Percentiles rank a stretch among this genome's conserved stretches.
Conservation (phyloP, 2,797 vertebrate genomes). For the Rhadinocentrus ornatus region DNA sequence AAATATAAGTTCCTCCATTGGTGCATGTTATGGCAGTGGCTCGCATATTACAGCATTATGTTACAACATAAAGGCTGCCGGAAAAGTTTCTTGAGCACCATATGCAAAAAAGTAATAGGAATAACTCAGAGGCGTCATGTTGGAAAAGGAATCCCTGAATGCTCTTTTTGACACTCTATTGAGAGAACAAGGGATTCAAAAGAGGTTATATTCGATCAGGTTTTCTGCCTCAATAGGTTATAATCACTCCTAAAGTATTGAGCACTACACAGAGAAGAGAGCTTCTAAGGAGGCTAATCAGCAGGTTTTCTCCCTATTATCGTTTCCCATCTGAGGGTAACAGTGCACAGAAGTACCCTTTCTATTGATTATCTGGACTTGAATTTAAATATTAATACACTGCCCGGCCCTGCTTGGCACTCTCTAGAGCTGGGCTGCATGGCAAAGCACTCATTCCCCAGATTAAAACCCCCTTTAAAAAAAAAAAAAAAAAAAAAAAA, state of each 20-base stretch:
- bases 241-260: constrained; percentile 98
- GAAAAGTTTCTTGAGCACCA: constrained; percentile 86
- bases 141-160: constrained; percentile 95
- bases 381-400: constrained; percentile 92
- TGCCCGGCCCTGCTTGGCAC: constrained; percentile 80
- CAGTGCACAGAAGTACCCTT: constrained; percentile 85
- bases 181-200: constrained; percentile 99
- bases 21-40: constrained; percentile 93
- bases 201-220: constrained; percentile 98
- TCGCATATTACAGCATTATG: constrained; percentile 95
- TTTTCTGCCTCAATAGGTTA: constrained; percentile 99
- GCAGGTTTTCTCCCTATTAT: constrained; percentile 95
- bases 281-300: constrained; percentile 94
- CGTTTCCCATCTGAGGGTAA: constrained; percentile 89
- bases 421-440: constrained; percentile 83
- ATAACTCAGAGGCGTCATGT: constrained; percentile 90
- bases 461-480: constrained; percentile 79
- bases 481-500: constrained; percentile 51
- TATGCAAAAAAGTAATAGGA: constrained; percentile 91
- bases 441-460: constrained; percentile 87
- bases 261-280: constrained; percentile 93
- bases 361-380: constrained; percentile 88
- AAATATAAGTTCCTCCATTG: constrained; percentile 98
- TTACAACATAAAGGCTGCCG: constrained; percentile 85
- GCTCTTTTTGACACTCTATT: constrained; percentile 98